A percentile compares a stretch with the other conserved stretches of the same genome.
phyloP scores from a whole-genome alignment of 2,888 invertebrate species.

The Polia nebulosa region DNA sequence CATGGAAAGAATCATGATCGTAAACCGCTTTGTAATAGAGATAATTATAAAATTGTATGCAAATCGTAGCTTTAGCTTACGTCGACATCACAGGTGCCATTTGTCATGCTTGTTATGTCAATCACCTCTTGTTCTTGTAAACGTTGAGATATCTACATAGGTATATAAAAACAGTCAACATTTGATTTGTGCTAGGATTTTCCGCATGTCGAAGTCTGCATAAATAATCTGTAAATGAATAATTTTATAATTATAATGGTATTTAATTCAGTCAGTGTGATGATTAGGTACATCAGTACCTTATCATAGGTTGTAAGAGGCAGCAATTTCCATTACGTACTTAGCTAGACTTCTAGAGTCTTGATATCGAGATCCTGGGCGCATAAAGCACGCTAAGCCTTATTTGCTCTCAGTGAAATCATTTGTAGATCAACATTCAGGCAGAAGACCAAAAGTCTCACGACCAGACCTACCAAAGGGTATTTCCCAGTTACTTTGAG shows the following conservation, averaged over 20 bases:
- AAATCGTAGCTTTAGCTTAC: slow-evolving; percentile 34
- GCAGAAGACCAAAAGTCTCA: too few relatives aligned
- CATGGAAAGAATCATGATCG: slow-evolving; percentile 39
- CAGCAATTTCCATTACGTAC: too few relatives aligned
- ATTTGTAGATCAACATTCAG: too few relatives aligned
- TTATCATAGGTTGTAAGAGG: too few relatives aligned
- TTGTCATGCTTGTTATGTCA: slow-evolving; percentile 43
- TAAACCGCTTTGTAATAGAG: slow-evolving; percentile 43
- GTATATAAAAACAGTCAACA: background rate
- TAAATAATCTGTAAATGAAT: background rate
- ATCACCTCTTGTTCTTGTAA: slow-evolving; percentile 38
- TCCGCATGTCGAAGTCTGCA: background rate
- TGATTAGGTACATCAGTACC: too few relatives aligned
- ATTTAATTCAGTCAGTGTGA: background rate
- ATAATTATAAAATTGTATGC: slow-evolving; percentile 47
- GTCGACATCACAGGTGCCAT: slow-evolving; percentile 18
- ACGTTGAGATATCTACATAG: slow-evolving; percentile 10
- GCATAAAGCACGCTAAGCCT: too few relatives aligned
- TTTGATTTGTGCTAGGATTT: slow-evolving; percentile 8
- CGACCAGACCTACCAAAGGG: too few relatives aligned
- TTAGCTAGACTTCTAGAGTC: too few relatives aligned
- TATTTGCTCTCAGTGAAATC: too few relatives aligned
- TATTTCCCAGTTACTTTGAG: too few relatives aligned
- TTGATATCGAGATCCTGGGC: too few relatives aligned
- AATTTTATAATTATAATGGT: background rate